Base-by-base conservation (phyloP, 2,888 invertebrate genomes). In the Aricia artaxerxes region DNA sequence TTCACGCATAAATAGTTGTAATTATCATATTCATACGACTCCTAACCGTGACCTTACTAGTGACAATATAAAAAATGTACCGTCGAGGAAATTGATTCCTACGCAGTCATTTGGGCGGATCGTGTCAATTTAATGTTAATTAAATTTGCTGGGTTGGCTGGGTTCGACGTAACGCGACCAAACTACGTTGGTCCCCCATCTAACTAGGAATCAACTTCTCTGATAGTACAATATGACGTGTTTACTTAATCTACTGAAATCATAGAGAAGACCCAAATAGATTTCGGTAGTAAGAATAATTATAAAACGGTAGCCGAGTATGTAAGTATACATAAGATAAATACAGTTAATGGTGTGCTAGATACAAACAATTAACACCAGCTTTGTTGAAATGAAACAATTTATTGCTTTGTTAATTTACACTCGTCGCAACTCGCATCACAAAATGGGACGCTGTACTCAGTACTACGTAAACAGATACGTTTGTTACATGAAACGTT, bases 301-400 rank as follows among this genome's bases (percentile, higher is more conserved):
- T 49, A 49, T 9, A 49, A 49, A 49, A 9, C 9, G 2, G 9
- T 11, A 49, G 49, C 49, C 0, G 9, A 9, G 49, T 49, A 49
- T 49, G 49, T 49, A 49, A 49, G 11, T 49, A 49, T 49, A 49
- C 49, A 31, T 64, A 64, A 31, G 31, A 31, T 64, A 31, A 61
- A 64, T 64, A 35, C 35, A 69, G 69, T 69, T 31, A 38, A 69
- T 35, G 69, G 35, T 38, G 69, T 69, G 69, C 69, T 35, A 16
- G 35, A 69, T 69, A 69, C 35, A 35, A 69, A 69, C 69, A 69
- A 69, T 69, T 69, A 69, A 35, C 69, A 69, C 69, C 35, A 69
- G 69, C 69, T 16, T 35, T 38, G 35, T 38, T 38, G 2, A 38
- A 69, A 38, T 69, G 4, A 35, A 69, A 64, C 31, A 64, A 69